Conservation (phyloP, 2,888 invertebrate genomes). For the Patella pellucida region DNA sequence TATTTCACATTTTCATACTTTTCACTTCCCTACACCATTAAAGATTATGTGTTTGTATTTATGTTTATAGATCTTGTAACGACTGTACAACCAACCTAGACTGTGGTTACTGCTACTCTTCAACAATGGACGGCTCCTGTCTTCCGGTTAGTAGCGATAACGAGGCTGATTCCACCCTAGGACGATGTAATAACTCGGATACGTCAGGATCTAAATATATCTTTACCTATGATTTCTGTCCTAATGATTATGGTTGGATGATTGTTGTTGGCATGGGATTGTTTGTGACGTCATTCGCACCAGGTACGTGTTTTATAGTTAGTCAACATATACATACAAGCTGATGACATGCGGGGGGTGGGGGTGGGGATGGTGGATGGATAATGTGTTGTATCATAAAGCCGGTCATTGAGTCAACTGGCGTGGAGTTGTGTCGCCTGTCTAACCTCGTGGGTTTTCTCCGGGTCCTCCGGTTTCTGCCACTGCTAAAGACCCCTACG, state of each 20-base stretch:
- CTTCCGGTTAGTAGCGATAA: conserved; percentile 33
- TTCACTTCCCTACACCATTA: too few relatives aligned
- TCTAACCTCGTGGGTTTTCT: too few relatives aligned
- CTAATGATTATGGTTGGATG: conserved; percentile 69
- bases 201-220: conserved; percentile 18
- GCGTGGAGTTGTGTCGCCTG: too few relatives aligned
- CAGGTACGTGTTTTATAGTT: conserved; percentile 47
- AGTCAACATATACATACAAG: too few relatives aligned
- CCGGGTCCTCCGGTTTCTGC: too few relatives aligned
- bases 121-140: conserved; percentile 59
- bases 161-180: conserved; percentile 41
- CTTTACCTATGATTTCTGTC: conserved; percentile 72
- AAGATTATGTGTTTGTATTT: neutral
- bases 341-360: too few relatives aligned
- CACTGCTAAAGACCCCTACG: too few relatives aligned
- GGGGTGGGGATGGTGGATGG: too few relatives aligned
- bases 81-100: conserved; percentile 66
- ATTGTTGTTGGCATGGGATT: conserved; percentile 69
- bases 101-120: conserved; percentile 72
- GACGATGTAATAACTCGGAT: conserved; percentile 49
- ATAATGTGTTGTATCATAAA: too few relatives aligned
- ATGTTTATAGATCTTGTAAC: conserved; percentile 63
- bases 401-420: too few relatives aligned
- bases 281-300: conserved; percentile 72
- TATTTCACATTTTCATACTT: too few relatives aligned